A percentile compares a stretch with the other conserved stretches of the same genome.
phyloP scores from a whole-genome alignment of 2,888 invertebrate species.

The Drosophila eohydei region DNA sequence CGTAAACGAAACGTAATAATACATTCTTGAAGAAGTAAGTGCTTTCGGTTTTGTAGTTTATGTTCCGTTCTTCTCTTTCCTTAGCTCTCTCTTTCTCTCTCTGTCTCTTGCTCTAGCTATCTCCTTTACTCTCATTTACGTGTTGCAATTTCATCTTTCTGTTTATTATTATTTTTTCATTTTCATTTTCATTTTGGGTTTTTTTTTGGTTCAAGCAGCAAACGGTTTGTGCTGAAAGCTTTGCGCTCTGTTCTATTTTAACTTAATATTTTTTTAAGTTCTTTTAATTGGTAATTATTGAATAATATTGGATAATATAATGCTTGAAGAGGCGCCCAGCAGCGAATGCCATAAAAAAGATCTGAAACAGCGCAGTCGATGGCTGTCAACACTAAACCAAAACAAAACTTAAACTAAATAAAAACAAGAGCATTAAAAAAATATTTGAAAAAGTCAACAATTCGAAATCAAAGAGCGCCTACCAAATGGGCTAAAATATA shows the following conservation, averaged over 20 bases:
- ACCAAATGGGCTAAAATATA: constrained; percentile 32
- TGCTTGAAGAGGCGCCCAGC: constrained; percentile 47
- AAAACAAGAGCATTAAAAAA: constrained; percentile 27
- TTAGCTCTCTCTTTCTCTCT: constrained; percentile 6
- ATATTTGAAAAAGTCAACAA: constrained; percentile 48
- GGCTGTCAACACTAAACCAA: constrained; percentile 65
- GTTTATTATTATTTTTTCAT: constrained; percentile 32
- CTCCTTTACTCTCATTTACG: constrained; percentile 37
- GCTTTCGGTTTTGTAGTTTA: constrained; percentile 71
- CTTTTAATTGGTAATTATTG: constrained; percentile 65
- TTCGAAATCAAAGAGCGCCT: constrained; percentile 22
- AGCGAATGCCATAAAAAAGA: constrained; percentile 58
- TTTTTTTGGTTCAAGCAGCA: constrained; percentile 22
- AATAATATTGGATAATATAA: constrained; percentile 53
- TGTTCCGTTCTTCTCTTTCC: constrained; percentile 53
- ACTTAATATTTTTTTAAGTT: constrained; percentile 55
- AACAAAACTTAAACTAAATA: constrained; percentile 43
- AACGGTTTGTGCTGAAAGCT: constrained; percentile 69
- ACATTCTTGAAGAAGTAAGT: constrained; percentile 58
- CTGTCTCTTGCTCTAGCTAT: constrained; percentile 7
- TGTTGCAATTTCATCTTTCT: constrained; percentile 62
- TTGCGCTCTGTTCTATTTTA: constrained; percentile 69
- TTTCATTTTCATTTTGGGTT: constrained; percentile 24
- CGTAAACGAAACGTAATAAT: constrained; percentile 45
- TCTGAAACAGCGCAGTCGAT: constrained; percentile 55